Base-by-base conservation (phyloP, 2,888 invertebrate genomes). In the Acrobeloides nanus region DNA sequence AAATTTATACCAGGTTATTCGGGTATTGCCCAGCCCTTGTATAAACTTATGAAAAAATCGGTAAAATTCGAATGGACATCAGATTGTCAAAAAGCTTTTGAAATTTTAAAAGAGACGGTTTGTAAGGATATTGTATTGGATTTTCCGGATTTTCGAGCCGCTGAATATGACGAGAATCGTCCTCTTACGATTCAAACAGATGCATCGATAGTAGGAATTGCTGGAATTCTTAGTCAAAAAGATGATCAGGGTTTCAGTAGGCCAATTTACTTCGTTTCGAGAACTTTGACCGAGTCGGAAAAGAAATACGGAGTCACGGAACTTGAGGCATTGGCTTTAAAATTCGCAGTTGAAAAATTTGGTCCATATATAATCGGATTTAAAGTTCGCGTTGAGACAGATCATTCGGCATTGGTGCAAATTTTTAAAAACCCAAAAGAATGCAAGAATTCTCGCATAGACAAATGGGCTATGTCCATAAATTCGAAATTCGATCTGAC, bases 111-210 rank as follows among this genome's bases (percentile, higher is more conserved):
- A 17, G 23, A 20, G 0, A 32, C 0, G n/a, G 12, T 63, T 26
- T 21, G 23, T 6, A 18, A 4, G 1, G 45, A 56, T 0, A 55
- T 59, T 0, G 46, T 59, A 0, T 39, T 64, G 3, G 32, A 23
- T 8, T 57, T 55, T 25, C 61, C 61, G 5, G 52, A 62, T 20
- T 47, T 59, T 8, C 42, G 48, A 18, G 51, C 52, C n/a, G 62
- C 61, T 0, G n/a, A 12, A 12, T 15, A 15, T 12, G 43, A 43
- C 5, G 25, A 23, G n/a, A n/a, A 33, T 0, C 12, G 43, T 2
- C 51, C 48, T 21, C 60, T 62, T 25, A 24, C 41, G 1, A 41
- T 62, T 0, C 43, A 37, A 24, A 60, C 62, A 0, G 62, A 62
- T 44, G 62, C 60, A 0, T 46, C 47, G 12, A 29, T 35, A 8